Conservation (phyloP, 2,113 vertebrate genomes). For the Toxostoma redivivum region DNA sequence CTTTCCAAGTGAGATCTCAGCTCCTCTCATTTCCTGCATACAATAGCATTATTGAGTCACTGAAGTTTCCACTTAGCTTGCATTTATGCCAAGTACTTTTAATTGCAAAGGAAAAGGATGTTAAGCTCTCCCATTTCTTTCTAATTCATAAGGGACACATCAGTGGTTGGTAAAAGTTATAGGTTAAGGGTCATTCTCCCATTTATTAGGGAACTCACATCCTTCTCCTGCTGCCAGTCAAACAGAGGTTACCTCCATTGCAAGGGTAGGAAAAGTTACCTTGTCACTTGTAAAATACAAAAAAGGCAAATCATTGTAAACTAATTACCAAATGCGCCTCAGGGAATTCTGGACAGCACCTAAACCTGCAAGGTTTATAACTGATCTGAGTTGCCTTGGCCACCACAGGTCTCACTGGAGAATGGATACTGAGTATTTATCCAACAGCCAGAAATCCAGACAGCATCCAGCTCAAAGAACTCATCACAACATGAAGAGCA, state of each 20-base stretch:
- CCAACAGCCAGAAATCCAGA: not conserved
- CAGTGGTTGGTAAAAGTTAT: not conserved
- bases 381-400: not conserved
- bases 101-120: conserved; percentile 63
- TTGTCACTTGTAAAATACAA: not conserved
- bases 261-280: not conserved
- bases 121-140: conserved; percentile 46
- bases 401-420: not conserved
- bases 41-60: conserved; percentile 59
- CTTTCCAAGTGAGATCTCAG: conserved; percentile 15
- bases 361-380: not conserved
- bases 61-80: conserved; percentile 62
- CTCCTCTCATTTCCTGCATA: conserved; percentile 56
- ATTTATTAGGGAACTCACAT: not conserved
- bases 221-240: not conserved
- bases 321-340: not conserved
- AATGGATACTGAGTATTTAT: not conserved
- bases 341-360: not conserved
- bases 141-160: conserved; percentile 26
- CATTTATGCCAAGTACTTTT: conserved; percentile 63
- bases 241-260: not conserved
- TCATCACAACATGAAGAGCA: not conserved
- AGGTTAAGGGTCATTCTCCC: not conserved
- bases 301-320: not conserved
- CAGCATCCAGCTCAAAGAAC: not conserved